phyloP scores from a whole-genome alignment of 2,797 vertebrate species.

The Acanthiza pusilla region DNA sequence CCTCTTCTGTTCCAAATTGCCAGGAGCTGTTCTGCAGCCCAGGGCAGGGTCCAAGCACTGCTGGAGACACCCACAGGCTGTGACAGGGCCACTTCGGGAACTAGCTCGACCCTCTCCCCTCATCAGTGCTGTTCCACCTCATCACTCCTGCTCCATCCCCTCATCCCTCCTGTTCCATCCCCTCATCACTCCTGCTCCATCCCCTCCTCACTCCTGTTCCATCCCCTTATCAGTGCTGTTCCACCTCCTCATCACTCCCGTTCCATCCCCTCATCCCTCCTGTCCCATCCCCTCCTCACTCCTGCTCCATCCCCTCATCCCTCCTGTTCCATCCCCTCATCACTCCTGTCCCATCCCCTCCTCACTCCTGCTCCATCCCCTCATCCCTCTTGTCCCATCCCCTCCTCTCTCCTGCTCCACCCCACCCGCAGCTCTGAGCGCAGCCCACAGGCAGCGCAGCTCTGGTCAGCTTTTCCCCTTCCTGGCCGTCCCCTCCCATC shows the following conservation, averaged over 20 bases:
- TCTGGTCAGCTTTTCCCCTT: fast-evolving
- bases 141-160: too few species aligned
- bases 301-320: neutral
- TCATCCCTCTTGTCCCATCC: too few species aligned
- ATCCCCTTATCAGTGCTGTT: neutral
- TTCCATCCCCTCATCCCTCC: too few species aligned
- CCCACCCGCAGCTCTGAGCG: neutral
- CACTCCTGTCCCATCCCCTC: neutral
- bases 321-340: neutral
- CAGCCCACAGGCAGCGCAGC: neutral
- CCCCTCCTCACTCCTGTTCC: too few species aligned
- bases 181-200: too few species aligned
- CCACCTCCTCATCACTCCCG: neutral
- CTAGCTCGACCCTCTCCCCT: neutral
- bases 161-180: neutral
- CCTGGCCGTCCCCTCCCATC: neutral
- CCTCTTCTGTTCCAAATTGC: neutral
- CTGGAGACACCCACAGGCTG: fast-evolving
- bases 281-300: too few species aligned
- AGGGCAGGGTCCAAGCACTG: neutral
- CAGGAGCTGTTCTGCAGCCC: neutral
- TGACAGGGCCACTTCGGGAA: neutral
- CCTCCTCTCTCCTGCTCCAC: fast-evolving
- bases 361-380: too few species aligned
- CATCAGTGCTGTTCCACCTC: too few species aligned